These are phyloP conservation scores for Canis aureus DNA, from an alignment of 2,113 vertebrate genomes.

Conservation along the genomic window DNA sequence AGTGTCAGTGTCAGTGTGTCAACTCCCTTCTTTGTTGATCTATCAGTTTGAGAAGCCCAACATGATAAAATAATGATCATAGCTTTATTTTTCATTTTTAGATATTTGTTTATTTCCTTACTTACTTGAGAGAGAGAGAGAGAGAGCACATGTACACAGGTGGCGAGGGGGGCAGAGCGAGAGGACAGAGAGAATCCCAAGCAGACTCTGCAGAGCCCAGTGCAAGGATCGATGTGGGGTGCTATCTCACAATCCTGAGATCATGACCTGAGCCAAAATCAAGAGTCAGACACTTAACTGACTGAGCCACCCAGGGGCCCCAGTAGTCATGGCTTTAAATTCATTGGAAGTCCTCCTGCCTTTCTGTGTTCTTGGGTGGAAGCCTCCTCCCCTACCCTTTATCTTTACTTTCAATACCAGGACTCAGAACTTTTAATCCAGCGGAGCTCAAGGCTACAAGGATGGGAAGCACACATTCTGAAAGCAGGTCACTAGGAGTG, in stretches of 20 bases:
- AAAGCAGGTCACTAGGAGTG: background rate
- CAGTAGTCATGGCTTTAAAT: constrained; percentile 14
- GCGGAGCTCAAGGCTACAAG: background rate
- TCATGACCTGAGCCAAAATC: background rate
- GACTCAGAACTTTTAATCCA: background rate
- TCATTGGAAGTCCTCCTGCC: background rate
- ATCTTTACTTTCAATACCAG: background rate
- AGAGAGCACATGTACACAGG: background rate
- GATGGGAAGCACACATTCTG: background rate
- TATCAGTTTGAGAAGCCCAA: background rate
- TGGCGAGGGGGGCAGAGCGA: background rate
- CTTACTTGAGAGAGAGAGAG: background rate
- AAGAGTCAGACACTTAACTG: background rate
- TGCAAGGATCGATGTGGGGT: background rate
- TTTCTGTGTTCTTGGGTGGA: background rate
- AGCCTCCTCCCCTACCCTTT: background rate
- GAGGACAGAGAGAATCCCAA: background rate
- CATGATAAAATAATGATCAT: background rate
- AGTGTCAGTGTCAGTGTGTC: background rate
- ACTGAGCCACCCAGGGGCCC: background rate
- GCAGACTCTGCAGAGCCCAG: background rate
- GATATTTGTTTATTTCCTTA: background rate
- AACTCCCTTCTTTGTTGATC: background rate
- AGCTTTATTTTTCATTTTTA: background rate
- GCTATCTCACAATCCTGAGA: background rate